Conservation (phyloP, 1,140 invertebrate genomes). For the Papilio machaon region DNA sequence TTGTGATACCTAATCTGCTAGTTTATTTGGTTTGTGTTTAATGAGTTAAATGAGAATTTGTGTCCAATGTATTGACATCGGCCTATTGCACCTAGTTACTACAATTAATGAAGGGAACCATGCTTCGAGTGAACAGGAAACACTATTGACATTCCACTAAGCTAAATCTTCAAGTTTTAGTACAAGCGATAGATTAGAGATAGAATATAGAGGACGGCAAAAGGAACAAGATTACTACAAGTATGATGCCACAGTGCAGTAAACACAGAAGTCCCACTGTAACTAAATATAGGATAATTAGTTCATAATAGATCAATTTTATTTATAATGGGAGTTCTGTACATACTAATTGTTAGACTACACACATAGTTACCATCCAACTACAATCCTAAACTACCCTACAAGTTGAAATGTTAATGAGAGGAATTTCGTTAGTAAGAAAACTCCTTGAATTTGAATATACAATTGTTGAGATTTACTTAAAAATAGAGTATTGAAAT, state of each 20-base stretch:
- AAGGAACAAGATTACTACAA: constrained; percentile 14
- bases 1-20: background rate
- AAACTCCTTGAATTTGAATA: constrained; percentile 20
- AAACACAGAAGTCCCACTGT: constrained; percentile 26
- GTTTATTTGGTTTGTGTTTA: constrained; percentile 6
- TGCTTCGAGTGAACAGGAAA: constrained; percentile 55
- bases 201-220: constrained; percentile 15
- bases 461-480: constrained; percentile 3
- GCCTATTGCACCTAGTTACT: constrained; percentile 63
- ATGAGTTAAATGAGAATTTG: constrained; percentile 27
- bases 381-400: constrained; percentile 29
- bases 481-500: constrained; percentile 5
- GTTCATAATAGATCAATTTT: background rate
- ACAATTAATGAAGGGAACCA: constrained; percentile 56
- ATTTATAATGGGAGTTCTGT: constrained; percentile 19
- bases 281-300: background rate
- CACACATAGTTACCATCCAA: constrained; percentile 34
- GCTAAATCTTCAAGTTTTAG: constrained; percentile 56
- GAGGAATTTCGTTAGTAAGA: constrained; percentile 23
- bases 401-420: constrained; percentile 28
- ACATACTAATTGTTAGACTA: constrained; percentile 17
- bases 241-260: constrained; percentile 19
- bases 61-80: constrained; percentile 57
- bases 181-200: constrained; percentile 54
- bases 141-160: constrained; percentile 50